Base-by-base conservation (phyloP, 2,113 vertebrate species). In the Macquaria ambigua region DNA sequence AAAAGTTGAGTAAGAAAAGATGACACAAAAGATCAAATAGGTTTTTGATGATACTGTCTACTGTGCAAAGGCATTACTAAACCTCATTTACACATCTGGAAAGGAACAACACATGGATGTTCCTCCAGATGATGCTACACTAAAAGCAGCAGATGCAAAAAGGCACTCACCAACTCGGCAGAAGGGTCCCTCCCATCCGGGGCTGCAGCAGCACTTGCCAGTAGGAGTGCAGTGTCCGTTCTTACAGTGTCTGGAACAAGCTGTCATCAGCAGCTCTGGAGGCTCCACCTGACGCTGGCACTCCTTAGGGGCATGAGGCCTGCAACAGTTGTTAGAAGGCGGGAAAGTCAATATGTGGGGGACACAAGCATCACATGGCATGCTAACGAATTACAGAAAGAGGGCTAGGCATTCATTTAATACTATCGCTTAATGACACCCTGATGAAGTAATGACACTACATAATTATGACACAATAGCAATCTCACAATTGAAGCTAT, bases 131-230 rank as follows among this genome's bases (percentile, higher is more conserved):
- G 55, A 55, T n/a, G 21, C n/a, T 23, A 50, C 8, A 6, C 23
- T 31, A 11, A 41, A 63, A 56, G 70, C 46, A 52, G 73, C 70
- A 46, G 34, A 61, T 25, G 58, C 7, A 79, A 23, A 70, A 31
- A 37, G 74, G 25, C 52, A 79, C 97, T 94, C 79, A 99, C 98
- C 98, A 52, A 95, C 93, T 96, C 97, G 95, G 94, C 98, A 99
- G 95, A 98, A 97, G 69, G 97, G 97, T 55, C 97, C 98, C 91
- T 98, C 98, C 98, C 98, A 99, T 92, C 98, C 98, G 8, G 94
- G 96, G 86, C 94, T 97, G 93, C 98, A 99, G 95, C 98, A 99
- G 90, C 98, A 99, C 85, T 95, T 96, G 84, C 98, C 98, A 0
- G 96, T 97, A 4, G 98, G 98, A 69, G 97, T 98, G 87, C 97